Percentiles rank a stretch among this genome's conserved stretches.
These are phyloP conservation scores for Daphoenositta chrysoptera DNA, from an alignment of 2,113 vertebrate genomes.

Conservation along the genomic window DNA sequence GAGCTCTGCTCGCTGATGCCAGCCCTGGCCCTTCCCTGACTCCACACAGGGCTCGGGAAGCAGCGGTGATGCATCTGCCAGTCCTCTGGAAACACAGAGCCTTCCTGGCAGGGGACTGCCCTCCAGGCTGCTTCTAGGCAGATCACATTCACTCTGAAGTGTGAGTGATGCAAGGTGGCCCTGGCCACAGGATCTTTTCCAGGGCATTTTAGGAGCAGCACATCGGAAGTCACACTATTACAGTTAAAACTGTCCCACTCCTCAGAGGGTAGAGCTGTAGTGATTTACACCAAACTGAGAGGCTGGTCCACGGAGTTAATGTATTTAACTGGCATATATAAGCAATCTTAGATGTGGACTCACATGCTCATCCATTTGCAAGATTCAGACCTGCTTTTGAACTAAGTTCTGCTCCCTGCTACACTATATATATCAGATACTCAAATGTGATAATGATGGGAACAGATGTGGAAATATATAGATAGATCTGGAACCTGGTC, in stretches of 20 bases:
- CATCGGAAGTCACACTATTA: neutral
- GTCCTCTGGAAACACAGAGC: neutral
- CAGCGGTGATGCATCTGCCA: neutral
- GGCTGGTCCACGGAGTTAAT: neutral
- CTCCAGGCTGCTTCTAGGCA: fast-evolving
- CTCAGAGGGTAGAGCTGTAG: neutral
- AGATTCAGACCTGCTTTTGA: neutral
- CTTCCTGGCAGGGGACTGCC: neutral
- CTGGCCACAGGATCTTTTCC: neutral
- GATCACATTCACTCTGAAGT: neutral
- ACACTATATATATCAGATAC: neutral
- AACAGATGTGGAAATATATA: neutral
- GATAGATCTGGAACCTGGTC: neutral
- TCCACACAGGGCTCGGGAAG: neutral
- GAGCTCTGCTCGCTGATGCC: neutral
- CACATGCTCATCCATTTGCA: neutral
- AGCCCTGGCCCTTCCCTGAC: neutral
- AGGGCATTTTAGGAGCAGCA: neutral
- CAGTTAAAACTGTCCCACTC: neutral
- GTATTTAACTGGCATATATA: neutral
- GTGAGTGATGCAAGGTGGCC: neutral
- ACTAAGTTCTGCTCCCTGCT: neutral
- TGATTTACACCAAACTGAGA: neutral
- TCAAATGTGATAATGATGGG: neutral
- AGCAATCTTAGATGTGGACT: neutral